A percentile compares a stretch with the other conserved stretches of the same genome.
Conservation (phyloP, 2,888 invertebrate species). For the Athalia cordata region DNA sequence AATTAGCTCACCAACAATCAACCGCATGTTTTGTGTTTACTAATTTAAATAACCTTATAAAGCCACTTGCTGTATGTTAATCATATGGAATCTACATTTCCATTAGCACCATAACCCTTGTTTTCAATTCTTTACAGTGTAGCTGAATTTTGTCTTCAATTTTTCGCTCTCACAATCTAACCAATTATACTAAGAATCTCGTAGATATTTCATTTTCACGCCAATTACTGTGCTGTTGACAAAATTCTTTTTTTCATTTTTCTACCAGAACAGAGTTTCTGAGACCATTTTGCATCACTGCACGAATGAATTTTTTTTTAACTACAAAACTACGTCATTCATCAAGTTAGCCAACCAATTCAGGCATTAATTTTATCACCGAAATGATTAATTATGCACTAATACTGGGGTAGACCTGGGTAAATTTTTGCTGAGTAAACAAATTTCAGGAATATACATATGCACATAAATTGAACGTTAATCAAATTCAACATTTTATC, state of each 20-base stretch:
- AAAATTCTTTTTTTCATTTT: no score
- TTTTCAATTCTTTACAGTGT: neutral
- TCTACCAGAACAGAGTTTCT: neutral
- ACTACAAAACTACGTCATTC: no score
- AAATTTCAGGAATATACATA: neutral
- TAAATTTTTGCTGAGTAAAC: neutral
- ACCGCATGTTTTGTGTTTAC: neutral
- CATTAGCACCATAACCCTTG: neutral
- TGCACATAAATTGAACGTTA: neutral
- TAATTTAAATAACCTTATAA: neutral
- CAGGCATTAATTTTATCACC: no score
- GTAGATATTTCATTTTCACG: no score
- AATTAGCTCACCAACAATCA: neutral
- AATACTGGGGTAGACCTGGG: no score
- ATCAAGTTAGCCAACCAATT: no score
- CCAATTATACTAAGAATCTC: no score
- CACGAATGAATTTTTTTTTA: neutral
- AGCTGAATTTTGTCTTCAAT: no score
- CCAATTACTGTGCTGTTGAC: no score
- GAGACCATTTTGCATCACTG: neutral
- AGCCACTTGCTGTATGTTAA: no score
- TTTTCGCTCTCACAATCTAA: no score
- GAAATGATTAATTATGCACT: no score
- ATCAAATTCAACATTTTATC: constrained; percentile 7
- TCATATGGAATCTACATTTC: neutral